phyloP scores from a whole-genome alignment of 2,888 invertebrate genomes.

The Lydus trimaculatus region DNA sequence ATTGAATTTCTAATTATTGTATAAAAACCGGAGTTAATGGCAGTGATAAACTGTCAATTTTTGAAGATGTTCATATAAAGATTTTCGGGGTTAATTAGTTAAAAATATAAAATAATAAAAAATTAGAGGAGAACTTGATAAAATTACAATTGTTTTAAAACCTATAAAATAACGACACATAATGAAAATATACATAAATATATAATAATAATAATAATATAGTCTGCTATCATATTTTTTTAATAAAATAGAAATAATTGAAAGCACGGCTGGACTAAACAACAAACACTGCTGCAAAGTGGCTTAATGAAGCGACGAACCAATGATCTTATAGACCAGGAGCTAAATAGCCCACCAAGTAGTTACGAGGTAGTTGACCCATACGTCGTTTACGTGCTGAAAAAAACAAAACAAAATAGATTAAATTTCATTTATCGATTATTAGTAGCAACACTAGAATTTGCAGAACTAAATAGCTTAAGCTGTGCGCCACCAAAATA shows the following conservation, averaged over 20 bases:
- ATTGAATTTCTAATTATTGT: slow-evolving; percentile 35
- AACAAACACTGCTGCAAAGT: slow-evolving; percentile 33
- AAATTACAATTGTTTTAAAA: slow-evolving; percentile 28
- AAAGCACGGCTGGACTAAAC: slow-evolving; percentile 41
- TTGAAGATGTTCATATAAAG: not conserved
- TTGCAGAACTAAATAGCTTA: not conserved
- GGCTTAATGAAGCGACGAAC: slow-evolving; percentile 36
- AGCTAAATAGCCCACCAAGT: slow-evolving; percentile 72
- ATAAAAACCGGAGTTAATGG: slow-evolving; percentile 37
- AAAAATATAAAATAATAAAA: slow-evolving; percentile 9
- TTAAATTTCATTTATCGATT: too few species aligned
- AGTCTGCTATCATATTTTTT: slow-evolving; percentile 40
- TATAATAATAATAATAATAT: slow-evolving; percentile 25
- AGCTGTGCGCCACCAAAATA: not conserved
- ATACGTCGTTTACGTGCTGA: slow-evolving; percentile 80
- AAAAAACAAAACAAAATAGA: slow-evolving; percentile 53
- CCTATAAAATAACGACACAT: slow-evolving; percentile 48
- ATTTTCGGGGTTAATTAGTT: not conserved
- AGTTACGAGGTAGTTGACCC: slow-evolving; percentile 82
- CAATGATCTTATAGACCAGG: slow-evolving; percentile 3
- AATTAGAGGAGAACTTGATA: slow-evolving; percentile 42
- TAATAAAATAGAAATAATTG: slow-evolving; percentile 43
- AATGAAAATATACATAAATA: slow-evolving; percentile 33
- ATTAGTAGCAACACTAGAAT: too few species aligned
- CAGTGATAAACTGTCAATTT: slow-evolving; percentile 49